These are phyloP conservation scores for Platycnemis pennipes DNA, from an alignment of 2,888 invertebrate species.

Conservation along the genomic window DNA sequence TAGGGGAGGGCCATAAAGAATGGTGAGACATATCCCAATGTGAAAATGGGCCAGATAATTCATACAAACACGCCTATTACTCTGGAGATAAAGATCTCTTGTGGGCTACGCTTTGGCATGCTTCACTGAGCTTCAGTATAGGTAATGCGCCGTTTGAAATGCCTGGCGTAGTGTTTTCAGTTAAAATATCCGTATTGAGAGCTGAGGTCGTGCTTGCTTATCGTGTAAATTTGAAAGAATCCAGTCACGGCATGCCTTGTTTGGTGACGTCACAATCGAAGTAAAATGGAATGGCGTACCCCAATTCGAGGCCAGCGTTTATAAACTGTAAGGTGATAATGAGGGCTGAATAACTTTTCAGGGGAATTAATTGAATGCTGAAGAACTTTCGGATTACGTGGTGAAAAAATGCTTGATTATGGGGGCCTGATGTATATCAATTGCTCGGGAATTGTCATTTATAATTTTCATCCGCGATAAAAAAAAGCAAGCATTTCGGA, in stretches of 20 bases:
- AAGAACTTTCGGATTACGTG: background rate
- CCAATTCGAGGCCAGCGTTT: background rate
- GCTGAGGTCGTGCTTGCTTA: background rate
- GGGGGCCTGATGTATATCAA: too few species aligned
- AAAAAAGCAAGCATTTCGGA: background rate
- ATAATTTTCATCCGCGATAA: background rate
- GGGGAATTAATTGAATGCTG: background rate
- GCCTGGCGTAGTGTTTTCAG: background rate
- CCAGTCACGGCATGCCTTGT: background rate
- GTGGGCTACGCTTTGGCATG: background rate
- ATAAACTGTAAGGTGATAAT: background rate
- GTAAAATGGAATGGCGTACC: background rate
- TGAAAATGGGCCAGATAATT: slow-evolving; percentile 41
- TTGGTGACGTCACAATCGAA: background rate
- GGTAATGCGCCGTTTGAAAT: background rate
- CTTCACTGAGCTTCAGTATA: background rate
- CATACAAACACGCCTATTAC: slow-evolving; percentile 21
- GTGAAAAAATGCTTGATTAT: too few species aligned
- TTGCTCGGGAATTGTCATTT: background rate
- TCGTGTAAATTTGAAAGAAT: background rate
- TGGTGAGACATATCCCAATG: slow-evolving; percentile 7
- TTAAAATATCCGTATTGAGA: background rate
- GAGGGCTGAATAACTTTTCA: background rate
- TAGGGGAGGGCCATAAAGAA: background rate
- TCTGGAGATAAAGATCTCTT: slow-evolving; percentile 9